Evolutionary conservation across 2,888 invertebrate species (phyloP).

Genomic region (Leptura quadrifasciata): DNA sequence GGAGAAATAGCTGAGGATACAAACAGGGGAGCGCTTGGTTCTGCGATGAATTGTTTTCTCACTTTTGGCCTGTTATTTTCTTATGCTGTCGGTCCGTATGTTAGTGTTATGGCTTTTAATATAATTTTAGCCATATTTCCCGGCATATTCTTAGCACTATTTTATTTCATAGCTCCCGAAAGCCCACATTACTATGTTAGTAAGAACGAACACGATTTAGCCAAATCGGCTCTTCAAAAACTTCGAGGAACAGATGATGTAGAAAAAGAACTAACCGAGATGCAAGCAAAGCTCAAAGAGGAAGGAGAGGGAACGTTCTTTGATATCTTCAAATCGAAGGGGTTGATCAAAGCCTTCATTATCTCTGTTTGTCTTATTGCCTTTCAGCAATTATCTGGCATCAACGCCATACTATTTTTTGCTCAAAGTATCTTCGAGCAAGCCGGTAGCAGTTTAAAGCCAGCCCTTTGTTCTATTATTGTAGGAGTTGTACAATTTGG

Average conservation of each 20-base stretch:
- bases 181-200: slow-evolving; percentile 84
- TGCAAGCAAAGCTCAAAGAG: slow-evolving; percentile 6
- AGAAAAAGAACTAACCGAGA: slow-evolving; percentile 4
- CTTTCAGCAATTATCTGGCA: slow-evolving; percentile 90
- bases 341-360: slow-evolving; percentile 85
- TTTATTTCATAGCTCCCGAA: slow-evolving; percentile 87
- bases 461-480: slow-evolving; percentile 84
- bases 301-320: slow-evolving; percentile 69
- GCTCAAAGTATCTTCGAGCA: slow-evolving; percentile 82
- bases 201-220: slow-evolving; percentile 78
- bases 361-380: slow-evolving; percentile 83
- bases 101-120: slow-evolving; percentile 80
- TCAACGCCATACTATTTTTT: slow-evolving; percentile 88
- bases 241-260: slow-evolving; percentile 77
- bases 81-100: slow-evolving; percentile 84
- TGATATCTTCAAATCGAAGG: slow-evolving; percentile 75
- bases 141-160: slow-evolving; percentile 74
- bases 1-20: slow-evolving; percentile 90
- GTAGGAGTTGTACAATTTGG: slow-evolving; percentile 85
- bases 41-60: slow-evolving; percentile 86
- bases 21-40: slow-evolving; percentile 87
- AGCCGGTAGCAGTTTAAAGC: slow-evolving; percentile 77
- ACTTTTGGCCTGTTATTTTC: slow-evolving; percentile 80
- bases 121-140: slow-evolving; percentile 75
- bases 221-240: slow-evolving; percentile 79